Conservation (phyloP, 1,140 invertebrate genomes). For the Microplitis demolitor region DNA sequence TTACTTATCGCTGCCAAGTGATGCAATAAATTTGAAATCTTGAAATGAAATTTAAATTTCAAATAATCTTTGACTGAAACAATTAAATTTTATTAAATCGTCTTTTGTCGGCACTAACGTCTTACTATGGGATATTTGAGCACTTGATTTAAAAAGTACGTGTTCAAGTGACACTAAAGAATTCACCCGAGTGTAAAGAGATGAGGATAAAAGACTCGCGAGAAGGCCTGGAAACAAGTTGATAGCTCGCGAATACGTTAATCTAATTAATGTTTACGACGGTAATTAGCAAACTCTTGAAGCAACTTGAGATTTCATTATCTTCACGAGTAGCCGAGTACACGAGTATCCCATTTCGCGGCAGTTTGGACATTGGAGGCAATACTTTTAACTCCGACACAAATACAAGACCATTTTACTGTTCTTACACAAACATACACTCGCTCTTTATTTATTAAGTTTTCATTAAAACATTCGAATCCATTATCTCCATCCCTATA, state of each 20-base stretch:
- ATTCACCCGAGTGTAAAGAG: background rate
- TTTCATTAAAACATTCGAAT: background rate
- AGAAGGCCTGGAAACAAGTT: background rate
- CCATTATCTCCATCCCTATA: background rate
- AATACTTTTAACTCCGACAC: slow-evolving; percentile 33
- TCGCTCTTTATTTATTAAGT: too few species aligned
- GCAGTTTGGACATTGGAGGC: slow-evolving; percentile 45
- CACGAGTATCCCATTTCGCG: slow-evolving; percentile 56
- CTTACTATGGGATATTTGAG: too few species aligned
- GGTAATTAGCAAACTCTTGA: slow-evolving; percentile 46
- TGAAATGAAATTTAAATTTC: too few species aligned
- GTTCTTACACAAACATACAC: too few species aligned
- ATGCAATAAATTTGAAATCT: too few species aligned
- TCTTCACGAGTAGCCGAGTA: slow-evolving; percentile 53
- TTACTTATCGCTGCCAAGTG: too few species aligned
- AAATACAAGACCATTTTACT: background rate
- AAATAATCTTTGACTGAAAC: too few species aligned
- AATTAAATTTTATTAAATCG: too few species aligned
- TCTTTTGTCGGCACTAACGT: too few species aligned
- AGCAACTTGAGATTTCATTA: slow-evolving; percentile 43
- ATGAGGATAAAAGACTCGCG: background rate
- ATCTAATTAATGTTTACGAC: slow-evolving; percentile 58
- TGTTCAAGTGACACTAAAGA: too few species aligned
- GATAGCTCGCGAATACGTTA: slow-evolving; percentile 31
- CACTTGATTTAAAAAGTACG: too few species aligned